Evolutionary conservation across 2,888 invertebrate genomes (phyloP), one percentile per base, ranked within the genome.

Genomic region (Drymonia ruficornis): DNA sequence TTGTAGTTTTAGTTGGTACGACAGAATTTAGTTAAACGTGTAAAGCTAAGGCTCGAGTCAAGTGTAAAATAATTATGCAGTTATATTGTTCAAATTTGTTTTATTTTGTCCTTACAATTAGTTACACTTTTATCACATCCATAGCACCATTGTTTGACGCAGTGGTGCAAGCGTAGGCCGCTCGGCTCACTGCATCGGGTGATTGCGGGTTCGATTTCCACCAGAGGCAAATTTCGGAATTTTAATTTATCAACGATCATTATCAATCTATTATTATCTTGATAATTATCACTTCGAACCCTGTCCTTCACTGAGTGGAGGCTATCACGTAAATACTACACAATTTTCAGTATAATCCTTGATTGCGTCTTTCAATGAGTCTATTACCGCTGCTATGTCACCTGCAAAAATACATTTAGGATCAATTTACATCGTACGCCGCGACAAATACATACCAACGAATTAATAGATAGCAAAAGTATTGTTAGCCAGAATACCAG

Each of bases 21-120:
- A 6, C 23, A 44, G 44, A 13, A 42, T 11, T n/a, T 13, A 15
- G 7, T 42, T 50, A 51, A 54, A 44, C 49, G 36, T 23, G 16
- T 44, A 36, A 53, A 52, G 52, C 53, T 49, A 53, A 63, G 56
- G 56, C 47, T 61, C 57, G 65, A 65, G 67, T 59, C 59, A 70
- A 61, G 54, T 52, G 63, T 66, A 60, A 65, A 82, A 68, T 77
- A 78, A 70, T 76, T 79, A 80, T 67, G 63, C 76, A 73, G 69
- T 77, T 78, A 52, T 67, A 65, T 71, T 76, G 68, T 76, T 75
- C 40, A 42, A 36, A 29, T 42, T 49, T n/a, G 55, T 61, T 55
- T 57, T 61, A 50, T 61, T 44, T 49, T 38, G 15, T 13, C 16
- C 12, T 19, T 49, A 36, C 13, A 36, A 2, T 36, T 9, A 11